Conservation (phyloP, 1,140 invertebrate species). For the Ceratitis capitata region DNA sequence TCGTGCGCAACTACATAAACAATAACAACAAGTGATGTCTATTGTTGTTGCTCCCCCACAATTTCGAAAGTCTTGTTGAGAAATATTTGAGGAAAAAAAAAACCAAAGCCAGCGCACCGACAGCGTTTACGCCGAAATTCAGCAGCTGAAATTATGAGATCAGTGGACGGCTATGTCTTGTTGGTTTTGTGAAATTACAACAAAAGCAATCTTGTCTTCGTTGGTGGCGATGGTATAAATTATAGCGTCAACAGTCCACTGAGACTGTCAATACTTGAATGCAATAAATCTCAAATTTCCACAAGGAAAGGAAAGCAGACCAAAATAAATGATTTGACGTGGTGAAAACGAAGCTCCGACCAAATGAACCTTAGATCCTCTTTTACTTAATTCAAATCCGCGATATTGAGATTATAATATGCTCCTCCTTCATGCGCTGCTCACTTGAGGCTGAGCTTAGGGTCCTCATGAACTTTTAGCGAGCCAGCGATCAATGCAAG, state of each 20-base stretch:
- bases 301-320: too few relatives aligned
- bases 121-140: conserved; percentile 20
- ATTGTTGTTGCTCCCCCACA: conserved; percentile 30
- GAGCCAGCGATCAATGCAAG: too few relatives aligned
- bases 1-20: not conserved
- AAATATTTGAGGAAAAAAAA: not conserved
- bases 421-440: too few relatives aligned
- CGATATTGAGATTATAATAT: too few relatives aligned
- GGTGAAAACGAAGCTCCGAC: too few relatives aligned
- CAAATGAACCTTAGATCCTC: not conserved
- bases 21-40: not conserved
- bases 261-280: not conserved
- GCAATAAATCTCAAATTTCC: conserved; percentile 23
- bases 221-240: not conserved
- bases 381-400: too few relatives aligned
- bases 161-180: not conserved
- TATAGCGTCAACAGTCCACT: not conserved
- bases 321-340: too few relatives aligned
- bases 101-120: not conserved
- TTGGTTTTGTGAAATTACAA: not conserved
- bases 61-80: conserved; percentile 13
- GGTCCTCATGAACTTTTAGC: too few relatives aligned
- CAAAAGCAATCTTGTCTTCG: not conserved
- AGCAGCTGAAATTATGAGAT: conserved; percentile 21
- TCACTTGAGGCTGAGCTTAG: too few relatives aligned